Conservation (phyloP, 2,797 vertebrate species). For the Notoglanidium macrostoma region DNA sequence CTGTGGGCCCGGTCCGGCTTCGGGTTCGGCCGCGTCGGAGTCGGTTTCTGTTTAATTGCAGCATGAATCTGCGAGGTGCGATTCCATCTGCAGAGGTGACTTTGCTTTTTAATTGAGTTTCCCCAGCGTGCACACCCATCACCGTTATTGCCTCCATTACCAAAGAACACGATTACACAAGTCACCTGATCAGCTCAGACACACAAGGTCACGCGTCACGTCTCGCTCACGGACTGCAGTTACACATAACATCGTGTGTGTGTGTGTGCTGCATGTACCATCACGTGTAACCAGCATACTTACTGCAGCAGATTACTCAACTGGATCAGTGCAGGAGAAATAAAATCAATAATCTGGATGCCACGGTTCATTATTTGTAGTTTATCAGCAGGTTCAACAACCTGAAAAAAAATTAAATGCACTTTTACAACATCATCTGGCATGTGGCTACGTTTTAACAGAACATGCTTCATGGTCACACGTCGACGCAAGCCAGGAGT, state of each 20-base stretch:
- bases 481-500: neutral
- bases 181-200: constrained; percentile 20
- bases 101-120: constrained; percentile 43
- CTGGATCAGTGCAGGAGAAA: neutral
- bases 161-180: constrained; percentile 48
- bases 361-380: neutral
- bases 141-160: constrained; percentile 29
- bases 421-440: neutral
- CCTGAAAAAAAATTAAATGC: neutral
- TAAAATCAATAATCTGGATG: neutral
- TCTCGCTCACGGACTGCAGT: constrained; percentile 6
- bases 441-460: neutral
- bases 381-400: neutral
- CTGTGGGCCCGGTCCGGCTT: neutral
- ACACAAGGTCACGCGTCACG: constrained; percentile 33
- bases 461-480: neutral
- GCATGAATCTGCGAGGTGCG: constrained; percentile 25
- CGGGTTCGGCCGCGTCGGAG: neutral
- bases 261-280: neutral
- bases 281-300: neutral
- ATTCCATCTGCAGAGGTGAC: constrained; percentile 36
- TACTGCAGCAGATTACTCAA: neutral
- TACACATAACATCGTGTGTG: constrained; percentile 7
- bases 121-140: constrained; percentile 1
- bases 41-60: constrained; percentile 34